Conservation (phyloP, 2,888 invertebrate species). For the Phymatocera aterrima region DNA sequence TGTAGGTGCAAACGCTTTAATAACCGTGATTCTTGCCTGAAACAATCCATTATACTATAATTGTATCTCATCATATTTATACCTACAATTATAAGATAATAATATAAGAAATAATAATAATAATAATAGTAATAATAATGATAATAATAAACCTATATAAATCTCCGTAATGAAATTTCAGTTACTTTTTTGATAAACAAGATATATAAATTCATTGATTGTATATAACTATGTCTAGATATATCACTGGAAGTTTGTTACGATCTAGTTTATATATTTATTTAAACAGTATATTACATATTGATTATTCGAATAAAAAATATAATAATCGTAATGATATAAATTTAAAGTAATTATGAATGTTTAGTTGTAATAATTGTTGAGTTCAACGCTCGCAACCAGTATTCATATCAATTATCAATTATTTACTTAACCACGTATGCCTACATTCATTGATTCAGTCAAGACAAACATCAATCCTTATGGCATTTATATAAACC, state of each 20-base stretch:
- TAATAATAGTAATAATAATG: neutral
- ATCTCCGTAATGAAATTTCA: constrained; percentile 17
- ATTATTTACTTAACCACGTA: too few relatives aligned
- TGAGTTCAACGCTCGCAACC: neutral
- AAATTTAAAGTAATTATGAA: constrained; percentile 12
- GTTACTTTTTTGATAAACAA: neutral
- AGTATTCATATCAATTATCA: neutral
- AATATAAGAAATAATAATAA: too few relatives aligned
- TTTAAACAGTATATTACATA: too few relatives aligned
- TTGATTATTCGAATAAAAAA: neutral
- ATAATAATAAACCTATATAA: neutral
- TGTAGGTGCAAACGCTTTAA: neutral
- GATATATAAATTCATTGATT: neutral
- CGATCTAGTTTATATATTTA: constrained; percentile 19
- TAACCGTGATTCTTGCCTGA: neutral
- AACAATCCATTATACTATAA: neutral
- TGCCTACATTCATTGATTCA: too few relatives aligned
- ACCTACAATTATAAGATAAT: too few relatives aligned
- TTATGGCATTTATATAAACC: too few relatives aligned
- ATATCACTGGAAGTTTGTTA: constrained; percentile 36
- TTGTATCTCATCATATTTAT: too few relatives aligned
- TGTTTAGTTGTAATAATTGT: constrained; percentile 13
- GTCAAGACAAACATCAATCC: too few relatives aligned
- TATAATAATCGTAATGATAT: neutral
- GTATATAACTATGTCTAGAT: neutral